Base-by-base conservation (phyloP, 1,140 invertebrate species). In the Drosophila athabasca region DNA sequence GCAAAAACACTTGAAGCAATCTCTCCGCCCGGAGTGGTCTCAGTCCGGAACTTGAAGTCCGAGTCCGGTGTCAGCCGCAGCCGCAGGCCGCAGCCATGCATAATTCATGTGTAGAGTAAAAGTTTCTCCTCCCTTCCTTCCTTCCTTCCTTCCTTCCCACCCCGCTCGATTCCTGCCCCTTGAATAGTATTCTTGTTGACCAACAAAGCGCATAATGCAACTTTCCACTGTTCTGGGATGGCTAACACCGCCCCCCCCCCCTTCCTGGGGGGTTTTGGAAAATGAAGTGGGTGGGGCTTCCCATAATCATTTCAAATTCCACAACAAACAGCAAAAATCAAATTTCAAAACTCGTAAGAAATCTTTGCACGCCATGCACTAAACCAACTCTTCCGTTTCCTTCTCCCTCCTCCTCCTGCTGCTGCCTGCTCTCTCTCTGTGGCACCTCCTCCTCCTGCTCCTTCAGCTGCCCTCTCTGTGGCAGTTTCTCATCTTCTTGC, bases 251-350 rank as follows among this genome's bases (percentile, higher is more conserved):
- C n/a, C n/a, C n/a, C n/a, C n/a, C n/a, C n/a, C n/a, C n/a, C n/a
- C n/a, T n/a, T n/a, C n/a, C n/a, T n/a, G n/a, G n/a, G n/a, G n/a
- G n/a, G n/a, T n/a, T n/a, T n/a, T 8, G 2, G 2, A 7, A 13
- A 41, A 8, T 31, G 9, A n/a, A 19, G 15, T 17, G 55, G n/a
- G 26, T 24, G 41, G 24, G 57, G 41, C 45, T 41, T 45, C 57
- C 79, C 83, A 88, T 79, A 87, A 87, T 88, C 79, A 87, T 88
- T 88, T 88, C 62, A 60, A 73, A 88, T 88, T 79, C 83, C 79
- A 82, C 84, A 83, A 82, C 79, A 88, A 88, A 88, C 79, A 88
- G 76, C 71, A 79, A 59, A 79, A 88, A 88, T 88, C 83, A 88
- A 88, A 88, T 88, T 88, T 88, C 52, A 79, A 67, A 87, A 78